Evolutionary conservation across 2,797 vertebrate species (phyloP).

Genomic region (Rhabdomys pumilio): DNA sequence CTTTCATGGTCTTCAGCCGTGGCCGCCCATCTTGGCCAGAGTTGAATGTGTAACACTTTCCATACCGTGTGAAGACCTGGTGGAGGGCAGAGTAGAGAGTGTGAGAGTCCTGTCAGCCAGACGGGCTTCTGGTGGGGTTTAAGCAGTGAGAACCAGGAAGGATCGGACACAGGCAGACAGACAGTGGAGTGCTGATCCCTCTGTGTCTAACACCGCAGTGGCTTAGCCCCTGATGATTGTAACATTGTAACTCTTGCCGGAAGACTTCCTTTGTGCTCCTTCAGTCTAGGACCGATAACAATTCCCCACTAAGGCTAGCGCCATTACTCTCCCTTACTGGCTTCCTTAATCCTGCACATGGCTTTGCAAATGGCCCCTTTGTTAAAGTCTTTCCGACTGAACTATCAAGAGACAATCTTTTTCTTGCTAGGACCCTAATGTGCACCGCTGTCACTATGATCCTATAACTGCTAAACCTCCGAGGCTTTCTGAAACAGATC

Average conservation of each 20-base stretch:
- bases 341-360: slow-evolving; percentile 28
- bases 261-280: neutral
- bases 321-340: neutral
- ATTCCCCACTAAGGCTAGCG: neutral
- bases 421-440: neutral
- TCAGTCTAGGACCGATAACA: neutral
- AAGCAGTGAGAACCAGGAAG: neutral
- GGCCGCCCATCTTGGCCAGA: slow-evolving; percentile 95
- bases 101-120: neutral
- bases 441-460: neutral
- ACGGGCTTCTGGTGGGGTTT: neutral
- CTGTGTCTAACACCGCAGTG: neutral
- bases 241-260: too few species aligned
- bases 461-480: neutral
- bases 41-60: slow-evolving; percentile 99
- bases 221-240: neutral
- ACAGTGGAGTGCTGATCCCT: neutral
- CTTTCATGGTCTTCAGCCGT: slow-evolving; percentile 95
- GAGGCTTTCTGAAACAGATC: neutral
- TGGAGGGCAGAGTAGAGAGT: slow-evolving; percentile 6
- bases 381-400: slow-evolving; percentile 37
- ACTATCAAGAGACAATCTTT: neutral
- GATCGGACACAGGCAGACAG: neutral
- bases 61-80: slow-evolving; percentile 98
- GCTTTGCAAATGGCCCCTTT: neutral